These are phyloP conservation scores for Pteropus rufus DNA, from an alignment of 2,797 vertebrate genomes.

Conservation along the genomic window DNA sequence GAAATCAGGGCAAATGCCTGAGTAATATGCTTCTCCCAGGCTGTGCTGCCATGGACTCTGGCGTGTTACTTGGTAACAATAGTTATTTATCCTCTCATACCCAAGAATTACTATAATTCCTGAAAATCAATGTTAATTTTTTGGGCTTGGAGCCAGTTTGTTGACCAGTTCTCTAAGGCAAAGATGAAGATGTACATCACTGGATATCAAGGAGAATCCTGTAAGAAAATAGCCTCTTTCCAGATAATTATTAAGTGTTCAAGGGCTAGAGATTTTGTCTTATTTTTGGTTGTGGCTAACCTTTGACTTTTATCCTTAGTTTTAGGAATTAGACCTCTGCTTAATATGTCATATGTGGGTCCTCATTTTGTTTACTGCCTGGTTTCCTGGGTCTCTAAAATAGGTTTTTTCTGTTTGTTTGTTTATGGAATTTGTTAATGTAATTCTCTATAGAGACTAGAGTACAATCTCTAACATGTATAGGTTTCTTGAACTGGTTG, in stretches of 20 bases:
- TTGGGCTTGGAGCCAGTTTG: neutral
- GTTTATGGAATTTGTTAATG: neutral
- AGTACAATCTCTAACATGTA: neutral
- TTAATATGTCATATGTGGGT: neutral
- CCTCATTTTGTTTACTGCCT: neutral
- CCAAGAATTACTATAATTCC: neutral
- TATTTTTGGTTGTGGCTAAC: neutral
- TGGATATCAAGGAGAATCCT: neutral
- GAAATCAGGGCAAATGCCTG: neutral
- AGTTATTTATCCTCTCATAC: neutral
- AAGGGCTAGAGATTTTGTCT: neutral
- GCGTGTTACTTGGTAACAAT: neutral
- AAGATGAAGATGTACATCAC: neutral
- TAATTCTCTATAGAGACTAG: neutral
- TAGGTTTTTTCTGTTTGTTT: neutral
- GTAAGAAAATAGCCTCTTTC: neutral
- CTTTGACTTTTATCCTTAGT: neutral
- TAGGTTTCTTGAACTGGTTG: neutral
- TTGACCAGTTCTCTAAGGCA: neutral
- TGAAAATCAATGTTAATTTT: neutral
- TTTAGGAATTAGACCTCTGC: neutral
- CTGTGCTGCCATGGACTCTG: neutral
- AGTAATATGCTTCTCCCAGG: neutral
- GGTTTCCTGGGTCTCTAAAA: neutral
- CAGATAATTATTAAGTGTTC: neutral